Evolutionary conservation across 2,113 vertebrate species (phyloP).

Genomic region (Xiphorhynchus elegans): DNA sequence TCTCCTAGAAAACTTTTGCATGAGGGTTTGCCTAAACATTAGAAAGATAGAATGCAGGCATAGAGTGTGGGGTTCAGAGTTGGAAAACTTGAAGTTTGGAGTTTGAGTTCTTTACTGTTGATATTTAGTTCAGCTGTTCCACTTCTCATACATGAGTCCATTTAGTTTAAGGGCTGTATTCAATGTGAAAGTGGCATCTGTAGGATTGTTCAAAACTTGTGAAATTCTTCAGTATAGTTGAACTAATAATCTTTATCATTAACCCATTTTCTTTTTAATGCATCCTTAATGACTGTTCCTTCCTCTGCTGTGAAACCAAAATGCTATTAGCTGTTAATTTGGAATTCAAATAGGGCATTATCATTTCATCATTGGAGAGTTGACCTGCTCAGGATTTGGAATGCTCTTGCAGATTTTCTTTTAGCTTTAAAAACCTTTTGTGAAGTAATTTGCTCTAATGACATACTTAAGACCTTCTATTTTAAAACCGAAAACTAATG

Average conservation of each 20-base stretch:
- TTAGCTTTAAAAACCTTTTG: neutral
- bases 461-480: neutral
- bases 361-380: neutral
- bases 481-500: neutral
- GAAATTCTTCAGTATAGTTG: neutral
- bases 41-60: neutral
- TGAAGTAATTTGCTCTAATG: conserved; percentile 26
- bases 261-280: conserved; percentile 4
- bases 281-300: neutral
- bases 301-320: neutral
- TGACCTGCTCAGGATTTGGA: conserved; percentile 5
- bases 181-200: neutral
- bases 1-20: neutral
- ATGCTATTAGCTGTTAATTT: neutral
- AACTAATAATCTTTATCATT: neutral
- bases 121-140: neutral
- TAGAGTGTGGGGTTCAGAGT: neutral
- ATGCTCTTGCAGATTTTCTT: neutral
- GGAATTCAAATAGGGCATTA: conserved; percentile 16
- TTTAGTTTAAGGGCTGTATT: neutral
- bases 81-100: neutral
- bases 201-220: neutral
- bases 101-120: neutral
- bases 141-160: neutral
- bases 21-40: neutral